Base-by-base conservation (phyloP, 2,113 vertebrate species). In the Ibidorhyncha struthersii region DNA sequence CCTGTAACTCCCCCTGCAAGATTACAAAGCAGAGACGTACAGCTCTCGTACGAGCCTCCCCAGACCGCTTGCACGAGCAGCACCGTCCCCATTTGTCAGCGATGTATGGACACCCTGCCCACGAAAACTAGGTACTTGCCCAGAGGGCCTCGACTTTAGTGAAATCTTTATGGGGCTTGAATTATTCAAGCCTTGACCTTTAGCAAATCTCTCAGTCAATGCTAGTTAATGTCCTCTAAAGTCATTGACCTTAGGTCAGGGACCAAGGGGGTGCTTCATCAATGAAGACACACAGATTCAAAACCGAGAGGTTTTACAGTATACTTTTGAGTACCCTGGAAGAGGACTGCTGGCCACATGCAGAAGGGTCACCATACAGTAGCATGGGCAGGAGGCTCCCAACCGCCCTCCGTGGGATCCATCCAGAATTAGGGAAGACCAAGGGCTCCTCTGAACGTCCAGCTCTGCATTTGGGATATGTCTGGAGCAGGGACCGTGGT, bases 101-200 rank as follows among this genome's bases (percentile, higher is more conserved):
- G 38, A 67, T 7, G 7, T 30, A 77, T 3, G 72, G 82, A 86
- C 73, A 87, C 76, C 80, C 91, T 96, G 52, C 36, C 66, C 74
- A 65, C 8, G 0, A 49, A 74, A 52, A 56, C 52, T 34, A 94
- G 83, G 63, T 91, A 84, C 89, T 87, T 85, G 93, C 96, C 97
- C 86, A 96, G 87, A 95, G 93, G 97, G 93, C 81, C 77, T 95
- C 8, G 4, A 94, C 91, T 85, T 95, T 63, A 93, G 97, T 94
- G 86, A 96, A 90, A 95, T 94, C 93, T 96, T 96, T 96, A 94
- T 94, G 47, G 95, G 82, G 32, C 69, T 95, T 97, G 91, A 97
- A 97, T 97, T 96, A 97, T 98, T 98, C 95, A 97, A 91, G 85
- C 43, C 86, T 93, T 96, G 94, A 97, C 96, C 97, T 97, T 97